A percentile compares a stretch with the other conserved stretches of the same genome.
These are phyloP conservation scores for Phoeniculus purpureus DNA, from an alignment of 2,797 vertebrate genomes.

Conservation along the genomic window DNA sequence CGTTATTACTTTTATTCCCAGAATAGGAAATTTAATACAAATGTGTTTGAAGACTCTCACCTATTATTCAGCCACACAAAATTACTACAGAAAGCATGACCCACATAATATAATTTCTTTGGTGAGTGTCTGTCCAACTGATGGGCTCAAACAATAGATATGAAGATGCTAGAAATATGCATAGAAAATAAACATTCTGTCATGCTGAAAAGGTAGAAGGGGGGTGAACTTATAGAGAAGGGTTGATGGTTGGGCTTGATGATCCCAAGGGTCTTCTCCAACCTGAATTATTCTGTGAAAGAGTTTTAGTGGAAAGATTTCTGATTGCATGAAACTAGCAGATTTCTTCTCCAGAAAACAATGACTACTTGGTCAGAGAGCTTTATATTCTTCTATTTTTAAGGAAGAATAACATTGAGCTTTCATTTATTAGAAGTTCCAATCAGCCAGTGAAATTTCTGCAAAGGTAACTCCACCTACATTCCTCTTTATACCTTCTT, in stretches of 20 bases:
- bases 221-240: no score
- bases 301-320: neutral
- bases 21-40: neutral
- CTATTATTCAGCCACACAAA: neutral
- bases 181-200: neutral
- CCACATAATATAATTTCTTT: neutral
- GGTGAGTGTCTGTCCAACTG: neutral
- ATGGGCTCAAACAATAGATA: neutral
- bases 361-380: neutral
- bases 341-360: neutral
- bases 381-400: neutral
- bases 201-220: neutral
- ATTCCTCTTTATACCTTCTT: neutral
- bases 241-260: no score
- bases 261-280: no score
- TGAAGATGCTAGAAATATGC: neutral
- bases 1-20: neutral
- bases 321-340: neutral
- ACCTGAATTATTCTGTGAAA: neutral
- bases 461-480: neutral
- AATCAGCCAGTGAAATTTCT: neutral
- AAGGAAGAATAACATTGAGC: neutral
- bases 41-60: neutral
- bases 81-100: neutral
- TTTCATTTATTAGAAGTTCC: neutral